Conservation (phyloP, 2,888 invertebrate species). For the Halictus ligatus region DNA sequence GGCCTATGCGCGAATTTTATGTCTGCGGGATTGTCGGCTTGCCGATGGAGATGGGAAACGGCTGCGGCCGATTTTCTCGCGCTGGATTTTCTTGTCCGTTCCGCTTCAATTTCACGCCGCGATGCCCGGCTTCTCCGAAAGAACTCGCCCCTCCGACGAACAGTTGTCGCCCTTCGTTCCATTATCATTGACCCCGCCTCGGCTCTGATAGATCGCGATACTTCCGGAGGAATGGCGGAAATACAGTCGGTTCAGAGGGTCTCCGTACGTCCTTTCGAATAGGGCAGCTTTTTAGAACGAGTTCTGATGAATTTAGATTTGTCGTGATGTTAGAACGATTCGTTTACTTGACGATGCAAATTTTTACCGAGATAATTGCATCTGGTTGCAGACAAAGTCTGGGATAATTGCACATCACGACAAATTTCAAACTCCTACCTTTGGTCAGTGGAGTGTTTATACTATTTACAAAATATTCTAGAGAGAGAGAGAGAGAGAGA, state of each 20-base stretch:
- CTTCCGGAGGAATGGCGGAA: neutral
- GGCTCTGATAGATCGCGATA: neutral
- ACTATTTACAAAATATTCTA: neutral
- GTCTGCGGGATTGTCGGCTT: slow-evolving; percentile 10
- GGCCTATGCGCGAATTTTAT: slow-evolving; percentile 16
- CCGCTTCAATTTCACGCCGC: neutral
- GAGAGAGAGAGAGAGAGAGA: neutral
- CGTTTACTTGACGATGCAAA: neutral
- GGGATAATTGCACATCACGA: neutral
- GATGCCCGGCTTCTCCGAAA: neutral
- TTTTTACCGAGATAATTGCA: neutral
- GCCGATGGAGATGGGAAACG: neutral
- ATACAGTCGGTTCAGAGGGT: neutral
- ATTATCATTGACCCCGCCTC: neutral
- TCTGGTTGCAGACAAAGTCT: neutral
- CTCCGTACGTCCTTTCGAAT: neutral
- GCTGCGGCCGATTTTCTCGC: neutral
- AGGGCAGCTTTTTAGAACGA: neutral
- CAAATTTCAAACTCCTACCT: no score
- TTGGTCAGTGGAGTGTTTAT: neutral
- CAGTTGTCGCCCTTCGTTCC: neutral
- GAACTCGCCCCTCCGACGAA: neutral
- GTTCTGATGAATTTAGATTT: neutral
- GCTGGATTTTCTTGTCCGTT: neutral
- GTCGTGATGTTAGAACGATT: neutral